Base-by-base conservation (phyloP, 2,888 invertebrate genomes). In the Idaea biselata region DNA sequence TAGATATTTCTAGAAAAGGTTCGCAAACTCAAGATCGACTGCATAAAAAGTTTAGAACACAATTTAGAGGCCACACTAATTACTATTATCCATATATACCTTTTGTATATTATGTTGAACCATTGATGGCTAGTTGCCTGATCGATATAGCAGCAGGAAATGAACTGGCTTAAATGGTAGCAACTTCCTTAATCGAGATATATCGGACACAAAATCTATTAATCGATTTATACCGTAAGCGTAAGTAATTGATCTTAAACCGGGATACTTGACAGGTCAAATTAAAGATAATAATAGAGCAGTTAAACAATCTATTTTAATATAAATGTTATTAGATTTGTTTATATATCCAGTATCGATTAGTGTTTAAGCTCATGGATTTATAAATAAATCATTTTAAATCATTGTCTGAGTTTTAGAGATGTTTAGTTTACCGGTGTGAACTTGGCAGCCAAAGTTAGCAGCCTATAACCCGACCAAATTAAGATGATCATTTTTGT, bases 91-190 rank as follows among this genome's bases (percentile, higher is more conserved):
- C 14, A 44, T 44, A 44, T 44, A 44, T 11, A 14, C 44, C 44
- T 44, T 44, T 44, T 44, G 44, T 44, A 44, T 44, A 14, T 44
- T 59, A 61, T 63, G 25, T 61, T 25, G 3, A 25, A 25, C 25
- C 25, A 25, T 25, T 25, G 25, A 55, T 60, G 61, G 59, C 59
- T 18, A 59, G 14, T 33, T 7, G n/a, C 54, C 25, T 32, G 64
- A 64, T 64, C 61, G 63, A 68, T 66, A 62, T 61, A 61, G 62
- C 55, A 65, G 59, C 62, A 65, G 66, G 64, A 69, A 69, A 63
- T 17, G 4, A 60, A 62, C 64, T 17, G 59, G 67, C 61, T 60
- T 55, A 59, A 56, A 59, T 59, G 55, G 54, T 54, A 58, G 32
- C 31, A 17, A 16, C 33, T n/a, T 17, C 14, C 55, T 60, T 18